A percentile compares a stretch with the other conserved stretches of the same genome.
Evolutionary conservation across 2,113 vertebrate genomes (phyloP).

Genomic region (Anarhynchus alexandrinus): DNA sequence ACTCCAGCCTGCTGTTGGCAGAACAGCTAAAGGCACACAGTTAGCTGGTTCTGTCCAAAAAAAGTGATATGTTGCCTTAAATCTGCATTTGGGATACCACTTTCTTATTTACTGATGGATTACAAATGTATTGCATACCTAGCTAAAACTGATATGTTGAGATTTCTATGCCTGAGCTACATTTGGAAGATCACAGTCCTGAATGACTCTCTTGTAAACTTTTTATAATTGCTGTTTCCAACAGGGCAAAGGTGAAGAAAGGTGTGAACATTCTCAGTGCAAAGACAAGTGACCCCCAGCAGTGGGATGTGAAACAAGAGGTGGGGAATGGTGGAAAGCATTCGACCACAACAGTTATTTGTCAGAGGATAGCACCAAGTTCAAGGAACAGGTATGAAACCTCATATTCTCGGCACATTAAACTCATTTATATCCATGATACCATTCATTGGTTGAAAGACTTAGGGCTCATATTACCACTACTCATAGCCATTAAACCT

Average conservation of each 20-base stretch:
- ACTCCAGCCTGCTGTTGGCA: not conserved
- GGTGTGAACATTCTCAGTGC: slow-evolving; percentile 73
- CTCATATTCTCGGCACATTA: not conserved
- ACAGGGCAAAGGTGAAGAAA: slow-evolving; percentile 82
- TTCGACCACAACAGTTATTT: slow-evolving; percentile 59
- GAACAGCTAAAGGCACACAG: not conserved
- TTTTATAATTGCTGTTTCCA: not conserved
- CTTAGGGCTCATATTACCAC: not conserved
- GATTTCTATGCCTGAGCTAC: not conserved
- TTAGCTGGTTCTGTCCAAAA: not conserved
- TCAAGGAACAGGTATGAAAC: slow-evolving; percentile 69
- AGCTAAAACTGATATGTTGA: not conserved
- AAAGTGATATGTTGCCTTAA: not conserved
- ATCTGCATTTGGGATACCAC: not conserved
- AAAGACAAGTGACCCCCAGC: slow-evolving; percentile 64
- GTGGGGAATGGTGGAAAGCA: slow-evolving; percentile 74
- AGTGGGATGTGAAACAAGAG: slow-evolving; percentile 76
- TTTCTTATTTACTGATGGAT: not conserved
- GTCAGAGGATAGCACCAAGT: slow-evolving; percentile 66
- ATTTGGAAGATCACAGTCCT: not conserved
- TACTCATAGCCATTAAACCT: not conserved
- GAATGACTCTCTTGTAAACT: not conserved
- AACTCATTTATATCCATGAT: not conserved
- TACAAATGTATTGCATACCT: not conserved
- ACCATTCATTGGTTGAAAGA: not conserved